Evolutionary conservation across 2,797 vertebrate genomes (phyloP).

Genomic region (Sebastes hubbsi): DNA sequence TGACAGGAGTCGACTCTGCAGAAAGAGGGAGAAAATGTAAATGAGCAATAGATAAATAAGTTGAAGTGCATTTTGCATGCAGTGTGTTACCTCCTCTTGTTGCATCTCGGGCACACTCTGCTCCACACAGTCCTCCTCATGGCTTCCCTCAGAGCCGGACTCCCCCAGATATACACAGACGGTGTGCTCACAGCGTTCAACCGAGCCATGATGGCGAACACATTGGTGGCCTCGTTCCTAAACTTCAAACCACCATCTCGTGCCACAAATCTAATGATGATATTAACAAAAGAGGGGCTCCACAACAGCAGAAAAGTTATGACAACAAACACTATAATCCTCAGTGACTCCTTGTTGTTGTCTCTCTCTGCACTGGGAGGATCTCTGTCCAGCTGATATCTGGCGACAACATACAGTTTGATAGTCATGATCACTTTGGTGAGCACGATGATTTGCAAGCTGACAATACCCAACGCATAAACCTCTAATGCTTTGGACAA

Average conservation of each 20-base stretch:
- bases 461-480: not conserved
- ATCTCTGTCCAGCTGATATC: slow-evolving; percentile 60
- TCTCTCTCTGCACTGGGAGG: slow-evolving; percentile 57
- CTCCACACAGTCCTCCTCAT: slow-evolving; percentile 54
- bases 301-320: slow-evolving; percentile 77
- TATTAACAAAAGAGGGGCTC: slow-evolving; percentile 68
- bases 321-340: slow-evolving; percentile 79
- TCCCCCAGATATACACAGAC: slow-evolving; percentile 71
- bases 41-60: not conserved
- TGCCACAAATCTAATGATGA: too few species aligned
- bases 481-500: too few species aligned
- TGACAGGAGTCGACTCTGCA: not conserved
- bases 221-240: slow-evolving; percentile 70
- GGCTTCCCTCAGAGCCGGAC: slow-evolving; percentile 66
- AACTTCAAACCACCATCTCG: not conserved
- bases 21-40: not conserved
- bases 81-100: slow-evolving; percentile 36
- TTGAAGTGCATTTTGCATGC: not conserved
- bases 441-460: slow-evolving; percentile 50
- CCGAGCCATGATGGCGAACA: slow-evolving; percentile 69
- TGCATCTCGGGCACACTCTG: slow-evolving; percentile 50
- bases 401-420: slow-evolving; percentile 68
- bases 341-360: slow-evolving; percentile 66
- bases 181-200: slow-evolving; percentile 67
- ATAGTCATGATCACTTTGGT: slow-evolving; percentile 70